A percentile compares a stretch with the other conserved stretches of the same genome.
These are phyloP conservation scores for Lepus townsendii DNA, from an alignment of 2,797 vertebrate genomes.

Conservation along the genomic window DNA sequence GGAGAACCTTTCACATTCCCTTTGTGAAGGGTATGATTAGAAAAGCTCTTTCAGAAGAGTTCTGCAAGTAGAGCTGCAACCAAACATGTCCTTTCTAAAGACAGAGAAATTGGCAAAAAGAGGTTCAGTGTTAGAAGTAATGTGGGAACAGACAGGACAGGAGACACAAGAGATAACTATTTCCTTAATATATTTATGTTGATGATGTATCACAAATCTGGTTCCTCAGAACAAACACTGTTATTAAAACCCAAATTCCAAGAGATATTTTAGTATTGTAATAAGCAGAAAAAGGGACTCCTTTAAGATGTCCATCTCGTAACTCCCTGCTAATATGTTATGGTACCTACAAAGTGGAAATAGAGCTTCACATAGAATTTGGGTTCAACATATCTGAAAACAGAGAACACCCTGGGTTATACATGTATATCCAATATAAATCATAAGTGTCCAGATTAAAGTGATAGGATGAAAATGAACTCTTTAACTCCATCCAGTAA, in stretches of 20 bases:
- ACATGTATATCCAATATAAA: neutral
- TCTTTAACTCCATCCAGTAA: neutral
- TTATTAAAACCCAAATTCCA: neutral
- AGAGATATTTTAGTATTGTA: neutral
- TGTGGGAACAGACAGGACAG: neutral
- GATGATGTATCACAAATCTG: neutral
- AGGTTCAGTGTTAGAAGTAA: neutral
- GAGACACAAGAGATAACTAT: neutral
- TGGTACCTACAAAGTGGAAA: neutral
- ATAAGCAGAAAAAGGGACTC: neutral
- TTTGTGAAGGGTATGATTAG: neutral
- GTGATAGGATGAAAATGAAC: neutral
- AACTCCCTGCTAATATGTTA: neutral
- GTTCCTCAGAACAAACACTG: neutral
- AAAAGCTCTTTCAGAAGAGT: neutral
- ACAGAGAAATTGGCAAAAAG: neutral
- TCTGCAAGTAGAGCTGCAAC: neutral
- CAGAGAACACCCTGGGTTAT: neutral
- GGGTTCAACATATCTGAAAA: neutral
- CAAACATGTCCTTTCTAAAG: neutral
- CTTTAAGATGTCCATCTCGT: neutral
- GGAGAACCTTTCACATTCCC: neutral
- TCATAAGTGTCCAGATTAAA: neutral
- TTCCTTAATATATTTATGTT: neutral
- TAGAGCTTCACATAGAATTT: neutral